Base-by-base conservation (phyloP, 2,888 invertebrate genomes). In the Parthenolecanium corni region DNA sequence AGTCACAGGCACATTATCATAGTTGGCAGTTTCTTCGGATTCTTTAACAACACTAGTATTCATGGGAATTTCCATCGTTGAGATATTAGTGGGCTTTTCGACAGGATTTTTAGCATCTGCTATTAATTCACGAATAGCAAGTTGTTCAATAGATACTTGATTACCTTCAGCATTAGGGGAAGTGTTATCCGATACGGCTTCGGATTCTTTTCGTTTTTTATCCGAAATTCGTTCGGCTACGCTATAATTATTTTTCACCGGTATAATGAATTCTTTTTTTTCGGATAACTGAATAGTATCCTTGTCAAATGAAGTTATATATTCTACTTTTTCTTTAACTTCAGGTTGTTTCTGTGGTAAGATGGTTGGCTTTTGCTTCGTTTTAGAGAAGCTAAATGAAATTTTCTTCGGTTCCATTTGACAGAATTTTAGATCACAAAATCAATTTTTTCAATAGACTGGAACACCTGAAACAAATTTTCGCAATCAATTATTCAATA, bases 61-160 rank as follows among this genome's bases (percentile, higher is more conserved):
- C n/a, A 82, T 68, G 1, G 83, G 80, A 12, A 87, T 74, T 3
- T 78, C 66, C 21, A 67, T 57, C 2, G 24, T 64, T 49, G 25
- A 57, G 4, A 31, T 6, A 6, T 31, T 9, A 20, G 64, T 64
- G 14, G 62, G 56, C 36, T 66, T 65, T 57, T 68, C 66, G 38
- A 64, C 47, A 9, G 64, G 52, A 16, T 76, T 72, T 23, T 72
- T 70, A 38, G 76, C 75, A 23, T 74, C 75, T 1, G 78, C 73
- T 49, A 89, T 70, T 36, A 90, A 74, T 74, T 89, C 88, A 66
- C 81, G 77, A 0, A 83, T 82, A 20, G 87, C 89, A 72, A 84
- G 80, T 71, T 86, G 82, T 64, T 89, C 88, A 64, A 83, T 70
- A 2, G 77, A 36, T 18, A 52, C n/a, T 52, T 3, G 24, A 25